These are phyloP conservation scores for Reinhardtius hippoglossoides DNA, from an alignment of 2,113 vertebrate species.

Conservation along the genomic window DNA sequence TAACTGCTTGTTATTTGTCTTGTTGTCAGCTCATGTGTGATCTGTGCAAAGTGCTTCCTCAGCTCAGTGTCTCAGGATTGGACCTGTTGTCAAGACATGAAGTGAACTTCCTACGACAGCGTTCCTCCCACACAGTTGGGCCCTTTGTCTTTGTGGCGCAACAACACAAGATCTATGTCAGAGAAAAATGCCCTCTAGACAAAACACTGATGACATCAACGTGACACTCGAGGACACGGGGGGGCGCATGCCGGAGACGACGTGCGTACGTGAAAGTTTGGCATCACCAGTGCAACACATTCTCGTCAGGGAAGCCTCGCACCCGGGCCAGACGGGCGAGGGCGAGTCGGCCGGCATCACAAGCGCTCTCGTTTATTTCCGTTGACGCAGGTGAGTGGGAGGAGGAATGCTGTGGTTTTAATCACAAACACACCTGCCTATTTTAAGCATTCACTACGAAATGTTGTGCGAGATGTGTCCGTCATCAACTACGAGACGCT, in stretches of 20 bases:
- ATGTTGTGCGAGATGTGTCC: conserved; percentile 19
- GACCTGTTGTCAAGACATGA: neutral
- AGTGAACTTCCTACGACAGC: neutral
- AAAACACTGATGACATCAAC: conserved; percentile 64
- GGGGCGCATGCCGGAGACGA: conserved; percentile 1
- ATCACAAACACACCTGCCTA: conserved; percentile 21
- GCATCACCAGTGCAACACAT: conserved; percentile 50
- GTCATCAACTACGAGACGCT: conserved; percentile 22
- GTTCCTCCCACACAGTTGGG: neutral
- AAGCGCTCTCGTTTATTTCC: conserved; percentile 32
- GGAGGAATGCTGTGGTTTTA: conserved; percentile 40
- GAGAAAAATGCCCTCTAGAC: conserved; percentile 32
- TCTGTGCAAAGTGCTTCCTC: neutral
- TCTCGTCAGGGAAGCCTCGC: neutral
- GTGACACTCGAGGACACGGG: conserved; percentile 35
- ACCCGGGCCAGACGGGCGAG: neutral
- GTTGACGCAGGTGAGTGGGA: conserved; percentile 51
- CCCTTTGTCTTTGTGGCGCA: neutral
- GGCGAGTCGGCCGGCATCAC: conserved; percentile 5
- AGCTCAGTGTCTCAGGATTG: neutral
- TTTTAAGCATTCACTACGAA: conserved; percentile 14
- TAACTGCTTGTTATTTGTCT: neutral
- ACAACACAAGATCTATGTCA: conserved; percentile 41
- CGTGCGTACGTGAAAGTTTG: neutral
- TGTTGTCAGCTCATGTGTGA: neutral